These are phyloP conservation scores for Pachydiplax longipennis DNA, from an alignment of 2,888 invertebrate genomes.

Conservation along the genomic window DNA sequence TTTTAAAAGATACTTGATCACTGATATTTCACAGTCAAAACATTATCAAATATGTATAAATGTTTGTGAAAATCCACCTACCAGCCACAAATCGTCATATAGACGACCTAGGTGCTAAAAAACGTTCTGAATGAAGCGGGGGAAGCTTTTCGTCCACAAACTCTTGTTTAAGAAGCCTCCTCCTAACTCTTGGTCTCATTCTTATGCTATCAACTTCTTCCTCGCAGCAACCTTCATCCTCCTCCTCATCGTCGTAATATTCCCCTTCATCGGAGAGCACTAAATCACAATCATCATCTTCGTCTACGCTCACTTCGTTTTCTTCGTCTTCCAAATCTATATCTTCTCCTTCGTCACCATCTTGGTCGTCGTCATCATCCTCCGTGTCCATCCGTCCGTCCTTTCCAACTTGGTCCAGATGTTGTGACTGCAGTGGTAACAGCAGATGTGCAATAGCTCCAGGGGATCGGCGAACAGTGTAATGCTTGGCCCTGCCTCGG, in stretches of 20 bases:
- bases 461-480: slow-evolving; percentile 26
- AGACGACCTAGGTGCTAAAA: slow-evolving; percentile 20
- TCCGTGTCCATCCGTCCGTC: not conserved
- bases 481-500: not conserved
- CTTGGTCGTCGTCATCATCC: not conserved
- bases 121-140: not conserved
- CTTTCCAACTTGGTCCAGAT: slow-evolving; percentile 3
- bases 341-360: not conserved
- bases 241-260: slow-evolving; percentile 10
- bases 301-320: not conserved
- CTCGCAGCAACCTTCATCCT: slow-evolving; percentile 23
- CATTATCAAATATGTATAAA: slow-evolving; percentile 6
- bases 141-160: not conserved
- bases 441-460: slow-evolving; percentile 21
- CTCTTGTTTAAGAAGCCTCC: not conserved
- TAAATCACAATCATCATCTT: slow-evolving; percentile 26
- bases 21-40: not conserved
- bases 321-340: not conserved
- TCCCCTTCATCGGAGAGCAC: slow-evolving; percentile 27
- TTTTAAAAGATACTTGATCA: not conserved
- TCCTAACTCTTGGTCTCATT: slow-evolving; percentile 7
- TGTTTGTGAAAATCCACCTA: slow-evolving; percentile 33
- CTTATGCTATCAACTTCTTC: slow-evolving; percentile 31
- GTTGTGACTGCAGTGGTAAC: slow-evolving; percentile 12
- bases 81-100: slow-evolving; percentile 30